Base-by-base conservation (phyloP, 1,140 invertebrate species). In the Linepithema humile region DNA sequence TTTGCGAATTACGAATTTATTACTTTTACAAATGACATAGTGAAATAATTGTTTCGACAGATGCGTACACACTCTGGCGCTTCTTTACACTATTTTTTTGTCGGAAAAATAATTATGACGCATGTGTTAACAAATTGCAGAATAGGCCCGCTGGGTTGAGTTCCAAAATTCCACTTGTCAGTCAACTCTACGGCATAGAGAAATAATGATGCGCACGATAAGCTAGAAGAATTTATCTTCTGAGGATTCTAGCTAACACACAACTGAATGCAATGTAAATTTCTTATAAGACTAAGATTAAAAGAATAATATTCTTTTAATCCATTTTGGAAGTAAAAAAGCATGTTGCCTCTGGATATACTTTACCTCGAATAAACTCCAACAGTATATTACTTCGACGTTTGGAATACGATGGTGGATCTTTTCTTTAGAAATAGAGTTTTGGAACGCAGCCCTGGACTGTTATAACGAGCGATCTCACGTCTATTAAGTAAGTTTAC, bases 391-490 rank as follows among this genome's bases (percentile, higher is more conserved):
- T 59, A 40, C 7, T 32, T 26, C 17, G 5, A 4, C 0, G 59
- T 32, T 23, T 12, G n/a, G 26, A 45, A 48, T 2, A 26, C n/a
- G n/a, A 35, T 0, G 15, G 17, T n/a, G 23, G 20, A n/a, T 29
- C 20, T n/a, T 38, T 7, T 9, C 2, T 17, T 1, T 17, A 48
- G 10, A 0, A 35, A 12, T 48, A 17, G 29, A 23, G 35, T 77
- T 64, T 64, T 64, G 59, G 20, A 50, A 23, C 9, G 60, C 75
- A 92, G 91, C 89, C 90, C 91, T 92, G 93, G 90, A 92, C 90
- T 94, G 93, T 92, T 93, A 92, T 90, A 94, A 94, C 93, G 90
- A 94, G 93, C 92, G 93, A 94, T 94, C 93, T 94, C 93, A 94
- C 91, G 90, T 94, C 88, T 94, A 92, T 93, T 90, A 89, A 85